Evolutionary conservation across 2,888 invertebrate genomes (phyloP).

Genomic region (Euplexia lucipara): DNA sequence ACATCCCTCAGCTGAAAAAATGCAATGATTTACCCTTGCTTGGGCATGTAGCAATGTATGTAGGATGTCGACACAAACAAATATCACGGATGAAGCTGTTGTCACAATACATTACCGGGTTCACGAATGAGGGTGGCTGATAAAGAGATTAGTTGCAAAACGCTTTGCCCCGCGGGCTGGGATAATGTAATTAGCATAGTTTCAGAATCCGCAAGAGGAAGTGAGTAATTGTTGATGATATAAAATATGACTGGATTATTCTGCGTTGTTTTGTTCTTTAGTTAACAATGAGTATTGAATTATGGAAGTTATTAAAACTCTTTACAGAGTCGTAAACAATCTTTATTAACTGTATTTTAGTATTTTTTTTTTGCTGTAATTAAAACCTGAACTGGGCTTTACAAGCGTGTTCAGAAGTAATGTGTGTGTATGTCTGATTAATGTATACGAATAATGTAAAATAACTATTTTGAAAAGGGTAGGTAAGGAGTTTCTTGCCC

Average conservation of each 20-base stretch:
- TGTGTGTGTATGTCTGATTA: too few species aligned
- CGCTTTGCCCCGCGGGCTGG: constrained; percentile 36
- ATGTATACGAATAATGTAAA: too few species aligned
- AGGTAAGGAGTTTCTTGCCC: too few species aligned
- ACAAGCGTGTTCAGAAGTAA: too few species aligned
- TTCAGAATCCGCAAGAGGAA: constrained; percentile 6
- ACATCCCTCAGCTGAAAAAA: constrained; percentile 19
- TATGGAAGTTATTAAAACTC: too few species aligned
- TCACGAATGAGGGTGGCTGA: constrained; percentile 56
- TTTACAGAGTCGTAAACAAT: too few species aligned
- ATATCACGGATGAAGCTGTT: constrained; percentile 11
- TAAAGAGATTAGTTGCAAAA: constrained; percentile 65
- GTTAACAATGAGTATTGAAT: too few species aligned
- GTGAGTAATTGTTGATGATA: constrained; percentile 15
- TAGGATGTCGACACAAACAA: constrained; percentile 1
- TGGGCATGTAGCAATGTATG: neutral
- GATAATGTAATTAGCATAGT: constrained; percentile 58
- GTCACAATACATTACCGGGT: constrained; percentile 27
- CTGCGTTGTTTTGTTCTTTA: too few species aligned
- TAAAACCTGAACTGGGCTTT: neutral
- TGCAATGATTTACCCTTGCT: constrained; percentile 5
- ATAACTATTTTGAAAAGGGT: too few species aligned
- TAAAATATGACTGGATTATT: too few species aligned
- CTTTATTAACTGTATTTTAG: too few species aligned
- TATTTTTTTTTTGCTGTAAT: too few species aligned